Conservation (phyloP, 2,888 invertebrate species). For the Cataglyphis rosenhaueri region DNA sequence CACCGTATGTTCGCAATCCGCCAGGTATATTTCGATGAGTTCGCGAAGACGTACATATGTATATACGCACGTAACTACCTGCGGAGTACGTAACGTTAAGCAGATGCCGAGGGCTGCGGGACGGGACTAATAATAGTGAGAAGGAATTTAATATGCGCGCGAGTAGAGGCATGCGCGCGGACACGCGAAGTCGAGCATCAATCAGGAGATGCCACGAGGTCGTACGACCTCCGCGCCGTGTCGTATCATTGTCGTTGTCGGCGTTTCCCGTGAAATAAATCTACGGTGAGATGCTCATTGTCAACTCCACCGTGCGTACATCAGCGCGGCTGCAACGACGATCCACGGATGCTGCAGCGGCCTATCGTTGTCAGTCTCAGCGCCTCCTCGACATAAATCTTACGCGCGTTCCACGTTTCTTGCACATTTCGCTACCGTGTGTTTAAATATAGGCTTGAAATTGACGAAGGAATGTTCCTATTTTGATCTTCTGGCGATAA, state of each 20-base stretch:
- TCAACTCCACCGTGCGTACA: constrained; percentile 48
- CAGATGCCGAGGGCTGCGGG: constrained; percentile 56
- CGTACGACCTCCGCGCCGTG: constrained; percentile 42
- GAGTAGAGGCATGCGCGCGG: constrained; percentile 57
- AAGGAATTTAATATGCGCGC: constrained; percentile 74
- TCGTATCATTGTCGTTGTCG: constrained; percentile 53
- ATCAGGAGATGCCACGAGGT: constrained; percentile 66
- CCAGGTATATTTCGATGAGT: constrained; percentile 55
- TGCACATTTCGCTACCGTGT: not conserved
- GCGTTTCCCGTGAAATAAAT: constrained; percentile 74
- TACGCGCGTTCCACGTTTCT: constrained; percentile 11
- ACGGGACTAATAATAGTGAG: constrained; percentile 74
- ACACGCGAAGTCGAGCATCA: constrained; percentile 72
- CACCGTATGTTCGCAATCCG: constrained; percentile 26
- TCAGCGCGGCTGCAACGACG: constrained; percentile 25
- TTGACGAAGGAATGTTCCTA: not conserved
- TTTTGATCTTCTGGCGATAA: not conserved
- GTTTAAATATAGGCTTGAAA: not conserved
- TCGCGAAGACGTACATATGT: constrained; percentile 19
- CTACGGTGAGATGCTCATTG: constrained; percentile 60
- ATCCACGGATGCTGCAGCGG: constrained; percentile 26
- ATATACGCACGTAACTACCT: constrained; percentile 31
- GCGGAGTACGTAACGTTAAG: constrained; percentile 61
- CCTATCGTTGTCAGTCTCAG: constrained; percentile 42
- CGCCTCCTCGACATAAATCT: constrained; percentile 48